These are phyloP conservation scores for Sweltsa coloradensis DNA, from an alignment of 1,140 invertebrate species.

Conservation along the genomic window DNA sequence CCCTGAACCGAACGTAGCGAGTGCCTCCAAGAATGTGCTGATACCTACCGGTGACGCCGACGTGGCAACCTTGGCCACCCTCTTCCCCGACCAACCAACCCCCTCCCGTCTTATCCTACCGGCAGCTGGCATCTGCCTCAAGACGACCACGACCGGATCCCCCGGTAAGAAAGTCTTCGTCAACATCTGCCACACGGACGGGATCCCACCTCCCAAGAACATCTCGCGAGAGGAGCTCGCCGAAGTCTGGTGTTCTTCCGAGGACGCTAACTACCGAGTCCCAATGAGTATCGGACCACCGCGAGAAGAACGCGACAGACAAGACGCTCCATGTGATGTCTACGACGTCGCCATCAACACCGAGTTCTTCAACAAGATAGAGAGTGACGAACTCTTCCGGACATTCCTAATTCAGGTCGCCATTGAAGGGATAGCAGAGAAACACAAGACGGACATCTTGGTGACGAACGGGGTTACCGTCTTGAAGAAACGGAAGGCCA, in stretches of 20 bases:
- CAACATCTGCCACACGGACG: constrained; percentile 62
- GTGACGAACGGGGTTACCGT: constrained; percentile 42
- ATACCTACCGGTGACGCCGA: no score
- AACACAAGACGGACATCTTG: constrained; percentile 54
- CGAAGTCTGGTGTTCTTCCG: constrained; percentile 54
- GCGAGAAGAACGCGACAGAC: constrained; percentile 65
- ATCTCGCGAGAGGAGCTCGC: constrained; percentile 62
- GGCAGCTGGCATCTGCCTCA: constrained; percentile 76
- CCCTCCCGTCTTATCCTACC: no score
- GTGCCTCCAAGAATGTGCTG: no score
- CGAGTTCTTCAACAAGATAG: constrained; percentile 53
- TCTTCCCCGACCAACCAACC: no score
- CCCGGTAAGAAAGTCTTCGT: constrained; percentile 62
- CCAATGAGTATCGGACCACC: constrained; percentile 81
- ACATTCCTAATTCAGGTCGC: constrained; percentile 62
- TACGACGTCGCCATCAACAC: constrained; percentile 70
- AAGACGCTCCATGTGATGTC: constrained; percentile 48
- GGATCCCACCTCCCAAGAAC: constrained; percentile 67
- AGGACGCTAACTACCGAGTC: constrained; percentile 55
- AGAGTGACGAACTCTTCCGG: constrained; percentile 52
- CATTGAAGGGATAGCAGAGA: constrained; percentile 61
- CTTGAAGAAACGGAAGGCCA: constrained; percentile 45
- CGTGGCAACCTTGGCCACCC: no score
- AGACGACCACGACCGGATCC: constrained; percentile 54
- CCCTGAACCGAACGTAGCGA: no score